These are phyloP conservation scores for Nemapogon koenigi DNA, from an alignment of 2,888 invertebrate genomes.

Conservation along the genomic window DNA sequence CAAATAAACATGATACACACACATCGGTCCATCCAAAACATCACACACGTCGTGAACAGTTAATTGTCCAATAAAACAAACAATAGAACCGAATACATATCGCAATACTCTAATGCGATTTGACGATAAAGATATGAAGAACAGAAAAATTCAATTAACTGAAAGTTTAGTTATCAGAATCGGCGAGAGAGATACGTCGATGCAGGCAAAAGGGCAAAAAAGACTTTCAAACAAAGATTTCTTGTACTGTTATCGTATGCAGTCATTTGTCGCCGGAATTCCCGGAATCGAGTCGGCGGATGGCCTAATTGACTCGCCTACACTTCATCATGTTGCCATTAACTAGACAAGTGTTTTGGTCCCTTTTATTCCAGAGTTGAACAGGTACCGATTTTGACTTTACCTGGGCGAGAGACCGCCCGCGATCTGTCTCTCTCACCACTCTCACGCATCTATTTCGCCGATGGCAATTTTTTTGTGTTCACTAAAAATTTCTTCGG, in stretches of 20 bases:
- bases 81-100: constrained; percentile 16
- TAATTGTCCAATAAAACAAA: constrained; percentile 36
- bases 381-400: constrained; percentile 40
- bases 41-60: constrained; percentile 17
- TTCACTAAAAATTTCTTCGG: too few relatives aligned
- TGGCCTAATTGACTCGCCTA: constrained; percentile 64
- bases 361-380: constrained; percentile 50
- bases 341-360: constrained; percentile 47
- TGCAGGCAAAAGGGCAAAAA: constrained; percentile 33
- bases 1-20: too few relatives aligned
- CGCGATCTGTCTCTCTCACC: not conserved
- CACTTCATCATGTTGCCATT: constrained; percentile 54
- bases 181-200: constrained; percentile 23
- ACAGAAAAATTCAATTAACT: constrained; percentile 59
- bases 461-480: too few relatives aligned
- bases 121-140: constrained; percentile 41
- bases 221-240: constrained; percentile 27
- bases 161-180: constrained; percentile 50
- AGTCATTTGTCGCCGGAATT: constrained; percentile 59
- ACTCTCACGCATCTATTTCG: too few relatives aligned
- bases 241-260: constrained; percentile 45
- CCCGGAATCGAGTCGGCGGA: constrained; percentile 59
- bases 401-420: constrained; percentile 30
- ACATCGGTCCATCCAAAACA: not conserved
- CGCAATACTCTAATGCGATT: constrained; percentile 41